A percentile compares a stretch with the other conserved stretches of the same genome.
Conservation (phyloP, 1,140 invertebrate genomes). For the Drosophila ohnishii region DNA sequence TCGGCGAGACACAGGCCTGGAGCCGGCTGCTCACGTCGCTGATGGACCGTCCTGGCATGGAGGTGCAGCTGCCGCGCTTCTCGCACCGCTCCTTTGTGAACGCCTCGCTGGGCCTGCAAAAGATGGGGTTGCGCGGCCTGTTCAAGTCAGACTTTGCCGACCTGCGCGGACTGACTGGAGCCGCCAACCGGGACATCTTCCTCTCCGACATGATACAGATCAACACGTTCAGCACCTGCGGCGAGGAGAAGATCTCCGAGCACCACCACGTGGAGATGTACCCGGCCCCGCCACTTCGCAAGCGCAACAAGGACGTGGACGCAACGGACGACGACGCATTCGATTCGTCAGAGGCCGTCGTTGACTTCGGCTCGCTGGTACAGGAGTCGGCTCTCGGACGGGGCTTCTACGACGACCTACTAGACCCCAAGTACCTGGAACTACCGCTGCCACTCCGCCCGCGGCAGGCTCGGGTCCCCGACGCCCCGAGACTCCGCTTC, state of each 20-base stretch:
- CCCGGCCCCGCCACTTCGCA: constrained; percentile 86
- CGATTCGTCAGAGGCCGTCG: constrained; percentile 65
- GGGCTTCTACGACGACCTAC: constrained; percentile 86
- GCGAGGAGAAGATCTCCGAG: constrained; percentile 88
- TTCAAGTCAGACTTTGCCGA: constrained; percentile 90
- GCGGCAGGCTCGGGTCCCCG: constrained; percentile 87
- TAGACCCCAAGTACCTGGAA: constrained; percentile 86
- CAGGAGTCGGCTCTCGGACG: constrained; percentile 84
- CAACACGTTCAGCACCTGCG: constrained; percentile 91
- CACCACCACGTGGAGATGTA: constrained; percentile 91
- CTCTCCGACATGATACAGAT: constrained; percentile 91
- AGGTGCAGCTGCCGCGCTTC: constrained; percentile 92
- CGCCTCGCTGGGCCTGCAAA: constrained; percentile 88
- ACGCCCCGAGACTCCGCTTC: constrained; percentile 89
- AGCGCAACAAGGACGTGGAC: constrained; percentile 80
- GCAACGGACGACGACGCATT: constrained; percentile 60
- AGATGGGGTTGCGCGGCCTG: constrained; percentile 91
- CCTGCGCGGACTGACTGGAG: constrained; percentile 90
- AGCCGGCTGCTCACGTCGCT: constrained; percentile 88
- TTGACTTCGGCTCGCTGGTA: constrained; percentile 75
- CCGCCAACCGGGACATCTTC: constrained; percentile 88
- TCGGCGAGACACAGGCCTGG: constrained; percentile 87
- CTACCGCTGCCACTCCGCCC: constrained; percentile 87
- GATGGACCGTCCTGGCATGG: constrained; percentile 88
- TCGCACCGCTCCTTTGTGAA: constrained; percentile 92